Evolutionary conservation across 2,113 vertebrate species (phyloP).

Genomic region (Ciconia boyciana): DNA sequence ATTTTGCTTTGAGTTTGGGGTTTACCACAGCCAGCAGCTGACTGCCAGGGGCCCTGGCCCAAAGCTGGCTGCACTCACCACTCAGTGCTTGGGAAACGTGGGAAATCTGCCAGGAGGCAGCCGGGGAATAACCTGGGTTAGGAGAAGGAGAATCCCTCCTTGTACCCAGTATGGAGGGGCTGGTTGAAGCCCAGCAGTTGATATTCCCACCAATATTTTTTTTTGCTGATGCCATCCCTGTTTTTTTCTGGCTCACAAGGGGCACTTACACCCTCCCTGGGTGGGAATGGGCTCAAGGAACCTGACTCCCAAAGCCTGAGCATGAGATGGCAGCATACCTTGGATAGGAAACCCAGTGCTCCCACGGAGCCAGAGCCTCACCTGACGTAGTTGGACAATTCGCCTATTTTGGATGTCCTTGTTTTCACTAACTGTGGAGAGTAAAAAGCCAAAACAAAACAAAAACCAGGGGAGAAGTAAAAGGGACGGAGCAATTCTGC

Average conservation of each 20-base stretch:
- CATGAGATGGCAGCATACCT: background rate
- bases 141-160: background rate
- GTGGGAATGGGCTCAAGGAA: background rate
- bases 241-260: background rate
- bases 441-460: background rate
- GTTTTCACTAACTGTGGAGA: constrained; percentile 83
- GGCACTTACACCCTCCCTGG: background rate
- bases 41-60: background rate
- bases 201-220: background rate
- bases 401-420: constrained; percentile 77
- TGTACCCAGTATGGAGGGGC: accelerated
- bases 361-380: constrained; percentile 41
- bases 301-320: background rate
- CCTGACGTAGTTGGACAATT: constrained; percentile 79
- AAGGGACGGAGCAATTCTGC: background rate
- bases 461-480: background rate
- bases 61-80: background rate
- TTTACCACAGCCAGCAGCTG: background rate
- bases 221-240: background rate
- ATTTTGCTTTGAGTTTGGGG: background rate
- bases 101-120: constrained; percentile 4
- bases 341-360: background rate
- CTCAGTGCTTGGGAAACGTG: background rate
- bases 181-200: background rate
- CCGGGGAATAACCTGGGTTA: background rate